Percentiles rank a stretch among this genome's conserved stretches.
These are phyloP conservation scores for Lasioglossum zephyrum DNA, from an alignment of 2,888 invertebrate species.

Conservation along the genomic window DNA sequence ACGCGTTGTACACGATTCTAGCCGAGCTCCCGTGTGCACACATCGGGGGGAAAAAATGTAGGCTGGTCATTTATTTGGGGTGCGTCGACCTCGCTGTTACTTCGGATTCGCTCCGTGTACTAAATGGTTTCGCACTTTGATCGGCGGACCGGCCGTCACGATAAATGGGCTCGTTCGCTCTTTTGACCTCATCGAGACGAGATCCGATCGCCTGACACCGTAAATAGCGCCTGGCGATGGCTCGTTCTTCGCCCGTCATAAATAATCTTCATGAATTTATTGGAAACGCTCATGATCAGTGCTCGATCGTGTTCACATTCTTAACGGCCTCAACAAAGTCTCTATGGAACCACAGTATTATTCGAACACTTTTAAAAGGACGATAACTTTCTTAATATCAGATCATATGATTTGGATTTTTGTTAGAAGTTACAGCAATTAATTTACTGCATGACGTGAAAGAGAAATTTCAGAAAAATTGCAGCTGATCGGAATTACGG, in stretches of 20 bases:
- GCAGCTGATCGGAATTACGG: no score
- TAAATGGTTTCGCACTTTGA: conserved; percentile 43
- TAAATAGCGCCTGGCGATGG: neutral
- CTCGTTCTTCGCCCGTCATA: neutral
- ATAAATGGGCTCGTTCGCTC: conserved; percentile 22
- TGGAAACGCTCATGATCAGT: neutral
- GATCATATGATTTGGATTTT: no score
- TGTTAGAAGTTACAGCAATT: no score
- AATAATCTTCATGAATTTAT: neutral
- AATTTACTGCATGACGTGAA: no score
- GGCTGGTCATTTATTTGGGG: conserved; percentile 41
- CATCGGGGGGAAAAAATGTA: conserved; percentile 10
- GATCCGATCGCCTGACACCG: neutral
- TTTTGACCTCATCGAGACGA: neutral
- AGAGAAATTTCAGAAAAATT: no score
- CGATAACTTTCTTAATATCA: no score
- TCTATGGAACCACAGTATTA: neutral
- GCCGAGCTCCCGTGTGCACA: neutral
- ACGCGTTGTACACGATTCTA: conserved; percentile 22
- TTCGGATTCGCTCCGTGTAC: conserved; percentile 6
- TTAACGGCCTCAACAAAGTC: neutral
- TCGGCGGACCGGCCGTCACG: neutral
- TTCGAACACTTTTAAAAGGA: no score
- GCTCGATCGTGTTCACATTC: neutral
- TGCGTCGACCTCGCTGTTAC: neutral